A percentile compares a stretch with the other conserved stretches of the same genome.
These are phyloP conservation scores for Pammene aurita DNA, from an alignment of 2,888 invertebrate genomes.

Conservation along the genomic window DNA sequence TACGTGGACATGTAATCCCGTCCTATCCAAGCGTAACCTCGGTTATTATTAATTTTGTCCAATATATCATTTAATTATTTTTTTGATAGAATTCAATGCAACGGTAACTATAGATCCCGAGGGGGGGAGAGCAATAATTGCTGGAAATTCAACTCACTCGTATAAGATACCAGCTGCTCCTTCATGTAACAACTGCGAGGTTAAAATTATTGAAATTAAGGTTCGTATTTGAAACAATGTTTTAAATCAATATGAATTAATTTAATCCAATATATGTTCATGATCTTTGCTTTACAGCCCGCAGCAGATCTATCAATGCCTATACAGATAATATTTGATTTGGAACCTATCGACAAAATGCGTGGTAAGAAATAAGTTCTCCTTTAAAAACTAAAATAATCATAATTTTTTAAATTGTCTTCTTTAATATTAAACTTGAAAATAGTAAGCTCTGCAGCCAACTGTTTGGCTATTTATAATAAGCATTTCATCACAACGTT, in stretches of 20 bases:
- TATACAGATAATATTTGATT: slow-evolving; percentile 61
- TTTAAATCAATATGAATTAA: background rate
- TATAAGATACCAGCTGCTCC: slow-evolving; percentile 56
- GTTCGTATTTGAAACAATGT: slow-evolving; percentile 50
- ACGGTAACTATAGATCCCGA: slow-evolving; percentile 64
- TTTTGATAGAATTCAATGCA: slow-evolving; percentile 63
- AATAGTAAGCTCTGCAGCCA: too few species aligned
- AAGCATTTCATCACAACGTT: too few species aligned
- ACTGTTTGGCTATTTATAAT: too few species aligned
- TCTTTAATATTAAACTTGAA: too few species aligned
- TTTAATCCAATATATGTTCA: background rate
- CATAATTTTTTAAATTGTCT: background rate
- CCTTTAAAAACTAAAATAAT: too few species aligned
- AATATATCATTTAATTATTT: background rate
- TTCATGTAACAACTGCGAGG: slow-evolving; percentile 64
- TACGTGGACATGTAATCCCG: too few species aligned
- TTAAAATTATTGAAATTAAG: slow-evolving; percentile 66
- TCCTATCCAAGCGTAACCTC: too few species aligned
- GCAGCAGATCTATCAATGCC: slow-evolving; percentile 71
- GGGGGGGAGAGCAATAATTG: slow-evolving; percentile 60
- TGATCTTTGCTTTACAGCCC: slow-evolving; percentile 52
- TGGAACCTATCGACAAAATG: slow-evolving; percentile 55
- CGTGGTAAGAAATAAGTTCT: slow-evolving; percentile 52
- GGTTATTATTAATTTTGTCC: too few species aligned
- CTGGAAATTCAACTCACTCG: slow-evolving; percentile 54